Evolutionary conservation across 2,888 invertebrate genomes (phyloP).

Genomic region (Cephalotes varians): DNA sequence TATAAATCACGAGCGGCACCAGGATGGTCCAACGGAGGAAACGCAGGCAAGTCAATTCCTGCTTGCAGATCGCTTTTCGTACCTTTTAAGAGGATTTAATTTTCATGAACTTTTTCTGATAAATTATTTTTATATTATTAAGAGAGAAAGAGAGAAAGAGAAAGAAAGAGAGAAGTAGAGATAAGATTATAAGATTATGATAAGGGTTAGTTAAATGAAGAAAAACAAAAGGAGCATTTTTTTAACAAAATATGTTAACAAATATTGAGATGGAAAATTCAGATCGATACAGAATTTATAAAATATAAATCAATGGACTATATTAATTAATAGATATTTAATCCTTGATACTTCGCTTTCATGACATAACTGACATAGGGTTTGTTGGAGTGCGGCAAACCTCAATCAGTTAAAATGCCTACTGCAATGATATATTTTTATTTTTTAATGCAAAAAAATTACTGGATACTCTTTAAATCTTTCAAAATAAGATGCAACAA

Average conservation of each 20-base stretch:
- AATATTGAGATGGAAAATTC: neutral
- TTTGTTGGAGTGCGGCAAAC: too few relatives aligned
- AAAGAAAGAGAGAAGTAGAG: neutral
- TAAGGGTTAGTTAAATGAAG: neutral
- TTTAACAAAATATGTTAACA: neutral
- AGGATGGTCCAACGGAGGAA: slow-evolving; percentile 80
- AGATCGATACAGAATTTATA: neutral
- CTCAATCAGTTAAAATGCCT: too few relatives aligned
- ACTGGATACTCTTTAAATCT: too few relatives aligned
- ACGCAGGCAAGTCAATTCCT: slow-evolving; percentile 63
- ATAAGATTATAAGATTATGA: neutral
- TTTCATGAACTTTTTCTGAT: neutral
- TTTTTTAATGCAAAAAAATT: too few relatives aligned
- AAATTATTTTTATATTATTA: neutral
- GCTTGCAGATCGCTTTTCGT: slow-evolving; percentile 58
- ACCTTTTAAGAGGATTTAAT: slow-evolving; percentile 43
- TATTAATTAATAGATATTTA: neutral
- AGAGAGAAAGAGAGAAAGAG: neutral
- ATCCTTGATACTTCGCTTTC: too few relatives aligned
- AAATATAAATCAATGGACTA: neutral
- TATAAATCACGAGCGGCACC: slow-evolving; percentile 80
- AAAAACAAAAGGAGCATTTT: neutral
- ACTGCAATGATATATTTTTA: too few relatives aligned
- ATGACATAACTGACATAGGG: too few relatives aligned
- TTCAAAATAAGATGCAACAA: too few relatives aligned